Conservation (phyloP, 2,888 invertebrate genomes). For the Scrobipalpa atriplicella region DNA sequence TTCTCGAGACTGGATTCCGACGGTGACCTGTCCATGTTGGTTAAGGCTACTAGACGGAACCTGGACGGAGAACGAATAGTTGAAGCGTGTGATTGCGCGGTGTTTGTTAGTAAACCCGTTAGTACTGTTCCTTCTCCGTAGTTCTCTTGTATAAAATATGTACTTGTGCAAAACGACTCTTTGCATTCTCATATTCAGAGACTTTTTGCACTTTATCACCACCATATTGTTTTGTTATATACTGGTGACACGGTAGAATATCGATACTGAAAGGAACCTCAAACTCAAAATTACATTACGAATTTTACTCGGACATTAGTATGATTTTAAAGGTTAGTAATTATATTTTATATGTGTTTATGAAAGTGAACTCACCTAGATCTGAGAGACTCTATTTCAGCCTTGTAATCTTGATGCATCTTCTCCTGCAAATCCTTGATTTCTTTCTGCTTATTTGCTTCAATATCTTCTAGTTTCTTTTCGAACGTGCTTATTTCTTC, state of each 20-base stretch:
- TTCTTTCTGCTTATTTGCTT: constrained; percentile 77
- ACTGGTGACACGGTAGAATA: not conserved
- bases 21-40: constrained; percentile 89
- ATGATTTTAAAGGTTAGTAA: not conserved
- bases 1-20: constrained; percentile 91
- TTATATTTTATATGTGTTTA: not conserved
- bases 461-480: constrained; percentile 70
- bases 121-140: constrained; percentile 18
- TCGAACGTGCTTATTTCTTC: constrained; percentile 62
- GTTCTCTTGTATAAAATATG: not conserved
- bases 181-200: not conserved
- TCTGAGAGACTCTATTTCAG: constrained; percentile 89
- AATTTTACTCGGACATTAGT: not conserved
- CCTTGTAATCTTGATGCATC: constrained; percentile 87
- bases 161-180: constrained; percentile 4
- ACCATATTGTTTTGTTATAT: not conserved
- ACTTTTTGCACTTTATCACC: not conserved
- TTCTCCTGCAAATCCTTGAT: constrained; percentile 87
- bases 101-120: not conserved
- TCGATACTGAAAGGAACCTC: not conserved
- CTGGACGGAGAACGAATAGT: constrained; percentile 53
- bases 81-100: not conserved
- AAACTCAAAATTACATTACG: not conserved
- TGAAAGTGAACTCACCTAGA: constrained; percentile 69
- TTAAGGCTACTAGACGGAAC: constrained; percentile 88